A percentile compares a stretch with the other conserved stretches of the same genome.
phyloP scores from a whole-genome alignment of 2,888 invertebrate genomes.

The Galerucella calmariensis region DNA sequence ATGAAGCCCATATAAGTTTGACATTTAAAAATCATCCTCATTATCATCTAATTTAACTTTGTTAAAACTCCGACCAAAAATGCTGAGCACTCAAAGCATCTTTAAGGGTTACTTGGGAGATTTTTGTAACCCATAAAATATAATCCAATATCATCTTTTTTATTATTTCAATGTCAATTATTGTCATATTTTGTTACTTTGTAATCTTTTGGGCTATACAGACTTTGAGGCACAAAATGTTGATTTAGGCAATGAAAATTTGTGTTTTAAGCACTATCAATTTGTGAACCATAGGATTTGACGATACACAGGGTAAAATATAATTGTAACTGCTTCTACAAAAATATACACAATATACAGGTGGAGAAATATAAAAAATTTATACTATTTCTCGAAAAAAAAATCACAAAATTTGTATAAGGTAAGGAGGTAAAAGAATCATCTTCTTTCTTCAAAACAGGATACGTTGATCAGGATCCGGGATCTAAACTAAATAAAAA shows the following conservation, averaged over 20 bases:
- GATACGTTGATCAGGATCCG: slow-evolving; percentile 34
- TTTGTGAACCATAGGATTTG: slow-evolving; percentile 23
- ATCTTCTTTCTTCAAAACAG: slow-evolving; percentile 37
- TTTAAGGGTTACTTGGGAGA: too few relatives aligned
- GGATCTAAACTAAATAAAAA: slow-evolving; percentile 35
- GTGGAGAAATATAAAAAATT: slow-evolving; percentile 59
- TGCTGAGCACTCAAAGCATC: too few relatives aligned
- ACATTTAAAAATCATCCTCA: too few relatives aligned
- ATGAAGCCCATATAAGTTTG: too few relatives aligned
- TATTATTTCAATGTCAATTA: too few relatives aligned
- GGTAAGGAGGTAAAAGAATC: slow-evolving; percentile 31
- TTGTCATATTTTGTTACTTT: too few relatives aligned
- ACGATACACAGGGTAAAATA: slow-evolving; percentile 48
- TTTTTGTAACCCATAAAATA: too few relatives aligned
- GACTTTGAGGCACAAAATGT: too few relatives aligned
- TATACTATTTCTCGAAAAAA: slow-evolving; percentile 53
- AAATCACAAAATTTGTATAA: slow-evolving; percentile 32
- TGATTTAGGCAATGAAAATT: background rate
- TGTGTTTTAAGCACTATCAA: slow-evolving; percentile 6
- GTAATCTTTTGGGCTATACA: too few relatives aligned
- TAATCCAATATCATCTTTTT: too few relatives aligned
- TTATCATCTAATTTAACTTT: too few relatives aligned
- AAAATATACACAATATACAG: slow-evolving; percentile 60
- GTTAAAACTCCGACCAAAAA: too few relatives aligned
- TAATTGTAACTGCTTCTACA: slow-evolving; percentile 48